Percentiles rank a stretch among this genome's conserved stretches.
Conservation (phyloP, 1,140 invertebrate genomes). For the Eciton burchellii region DNA sequence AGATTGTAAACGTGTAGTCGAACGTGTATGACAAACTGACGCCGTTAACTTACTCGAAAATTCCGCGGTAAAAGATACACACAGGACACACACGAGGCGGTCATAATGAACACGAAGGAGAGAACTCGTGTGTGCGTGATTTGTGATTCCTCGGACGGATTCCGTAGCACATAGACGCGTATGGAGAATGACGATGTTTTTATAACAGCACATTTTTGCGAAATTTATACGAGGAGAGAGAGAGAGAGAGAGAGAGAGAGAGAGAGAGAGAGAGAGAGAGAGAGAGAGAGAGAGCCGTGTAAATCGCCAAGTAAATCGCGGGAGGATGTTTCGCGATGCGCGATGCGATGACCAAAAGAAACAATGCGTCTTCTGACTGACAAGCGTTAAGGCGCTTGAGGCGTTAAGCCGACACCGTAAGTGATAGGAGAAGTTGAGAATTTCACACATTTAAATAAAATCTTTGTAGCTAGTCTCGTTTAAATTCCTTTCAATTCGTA, state of each 20-base stretch:
- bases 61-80: constrained; percentile 47
- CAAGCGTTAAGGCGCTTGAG: constrained; percentile 12
- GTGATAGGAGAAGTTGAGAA: not conserved
- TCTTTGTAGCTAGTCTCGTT: not conserved
- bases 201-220: constrained; percentile 45
- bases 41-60: constrained; percentile 1
- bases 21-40: constrained; percentile 33
- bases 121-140: constrained; percentile 18
- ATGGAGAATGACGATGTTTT: constrained; percentile 26
- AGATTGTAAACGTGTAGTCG: constrained; percentile 55
- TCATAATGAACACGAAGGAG: constrained; percentile 14
- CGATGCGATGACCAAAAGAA: constrained; percentile 25
- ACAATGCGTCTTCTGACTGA: not conserved
- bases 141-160: constrained; percentile 39
- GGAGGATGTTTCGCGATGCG: not conserved
- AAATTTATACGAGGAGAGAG: constrained; percentile 19
- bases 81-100: no score
- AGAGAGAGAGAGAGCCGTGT: no score
- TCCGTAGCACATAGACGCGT: constrained; percentile 18
- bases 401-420: not conserved
- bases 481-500: not conserved
- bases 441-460: constrained; percentile 18
- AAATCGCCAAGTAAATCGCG: not conserved
- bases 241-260: no score
- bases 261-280: no score